Base-by-base conservation (phyloP, 2,888 invertebrate species). In the Tetragnatha montana region DNA sequence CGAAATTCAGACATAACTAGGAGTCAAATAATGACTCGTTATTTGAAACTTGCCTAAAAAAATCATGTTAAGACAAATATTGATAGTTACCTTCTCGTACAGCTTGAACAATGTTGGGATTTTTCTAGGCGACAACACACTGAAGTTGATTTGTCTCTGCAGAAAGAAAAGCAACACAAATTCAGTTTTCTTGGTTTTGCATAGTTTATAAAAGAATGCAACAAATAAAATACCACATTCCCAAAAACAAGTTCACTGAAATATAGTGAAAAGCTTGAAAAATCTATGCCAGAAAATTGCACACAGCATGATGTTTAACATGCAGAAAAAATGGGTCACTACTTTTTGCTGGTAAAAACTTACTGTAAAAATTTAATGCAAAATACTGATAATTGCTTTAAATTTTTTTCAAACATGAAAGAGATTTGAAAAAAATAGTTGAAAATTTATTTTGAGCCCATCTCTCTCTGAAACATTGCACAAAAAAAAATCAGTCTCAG, bases 81-180 rank as follows among this genome's bases (percentile, higher is more conserved):
- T 35, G 78, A 50, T 69, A 14, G 91, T 92, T 92, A 93, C 94
- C 93, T 97, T 97, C 93, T 98, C 98, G 94, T 97, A 98, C 8
- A 98, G 94, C 92, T 97, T 96, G 92, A 96, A 96, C 1, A 98
- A 94, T 0, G 96, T 95, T 0, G 98, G 96, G 92, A 98, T 96
- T 93, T 98, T 97, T 79, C 98, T 95, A 0, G 98, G 98, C 0
- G 97, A 97, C 85, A 98, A 95, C 68, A 98, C 95, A 0, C 98
- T 98, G 75, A 98, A 94, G 93, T 97, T 96, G 51, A 97, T 96
- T 75, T 96, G 97, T 89, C 96, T 95, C 95, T 96, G 93, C 75
- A 94, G 92, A 81, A 19, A 85, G 70, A 70, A 70, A 22, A 68
- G n/a, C 60, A 82, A 47, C 22, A n/a, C 8, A 21, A 14, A 60